Conservation (phyloP, 92 coral and sea anemone species). For the Siderastrea siderea region DNA sequence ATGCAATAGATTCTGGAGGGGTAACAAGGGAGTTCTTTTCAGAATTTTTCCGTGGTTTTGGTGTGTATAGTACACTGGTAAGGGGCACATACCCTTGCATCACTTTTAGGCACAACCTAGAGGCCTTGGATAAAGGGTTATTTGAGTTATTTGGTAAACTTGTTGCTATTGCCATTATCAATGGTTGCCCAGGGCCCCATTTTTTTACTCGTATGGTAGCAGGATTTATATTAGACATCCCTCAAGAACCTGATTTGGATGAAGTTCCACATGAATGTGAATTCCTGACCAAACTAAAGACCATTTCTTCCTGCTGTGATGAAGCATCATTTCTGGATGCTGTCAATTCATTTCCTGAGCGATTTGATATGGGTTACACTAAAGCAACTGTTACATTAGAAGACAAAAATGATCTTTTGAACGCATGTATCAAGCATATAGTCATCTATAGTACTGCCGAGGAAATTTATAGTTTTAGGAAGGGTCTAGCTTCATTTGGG, state of each 20-base stretch:
- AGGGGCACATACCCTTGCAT: slow-evolving; percentile 64
- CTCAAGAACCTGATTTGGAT: neutral
- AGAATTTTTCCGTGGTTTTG: slow-evolving; percentile 39
- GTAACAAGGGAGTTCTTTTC: slow-evolving; percentile 54
- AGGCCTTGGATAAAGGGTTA: slow-evolving; percentile 50
- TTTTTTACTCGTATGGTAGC: slow-evolving; percentile 54
- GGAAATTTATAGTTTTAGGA: slow-evolving; percentile 6
- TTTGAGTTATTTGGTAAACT: slow-evolving; percentile 62
- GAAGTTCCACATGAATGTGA: slow-evolving; percentile 50
- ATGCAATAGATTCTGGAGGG: slow-evolving; percentile 67
- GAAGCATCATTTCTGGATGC: slow-evolving; percentile 27
- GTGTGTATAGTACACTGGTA: slow-evolving; percentile 19
- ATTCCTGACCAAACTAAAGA: neutral
- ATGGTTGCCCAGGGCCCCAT: slow-evolving; percentile 66
- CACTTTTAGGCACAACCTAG: slow-evolving; percentile 67
- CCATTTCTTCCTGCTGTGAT: slow-evolving; percentile 34
- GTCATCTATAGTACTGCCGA: slow-evolving; percentile 51
- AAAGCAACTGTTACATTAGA: slow-evolving; percentile 52
- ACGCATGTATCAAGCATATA: slow-evolving; percentile 62
- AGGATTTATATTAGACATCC: neutral
- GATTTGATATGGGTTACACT: slow-evolving; percentile 72
- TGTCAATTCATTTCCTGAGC: slow-evolving; percentile 51
- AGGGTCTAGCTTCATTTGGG: slow-evolving; percentile 21
- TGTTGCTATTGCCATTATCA: slow-evolving; percentile 60
- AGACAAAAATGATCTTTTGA: slow-evolving; percentile 58